These are phyloP conservation scores for Marronus borbonicus DNA, from an alignment of 2,888 invertebrate genomes.

Conservation along the genomic window DNA sequence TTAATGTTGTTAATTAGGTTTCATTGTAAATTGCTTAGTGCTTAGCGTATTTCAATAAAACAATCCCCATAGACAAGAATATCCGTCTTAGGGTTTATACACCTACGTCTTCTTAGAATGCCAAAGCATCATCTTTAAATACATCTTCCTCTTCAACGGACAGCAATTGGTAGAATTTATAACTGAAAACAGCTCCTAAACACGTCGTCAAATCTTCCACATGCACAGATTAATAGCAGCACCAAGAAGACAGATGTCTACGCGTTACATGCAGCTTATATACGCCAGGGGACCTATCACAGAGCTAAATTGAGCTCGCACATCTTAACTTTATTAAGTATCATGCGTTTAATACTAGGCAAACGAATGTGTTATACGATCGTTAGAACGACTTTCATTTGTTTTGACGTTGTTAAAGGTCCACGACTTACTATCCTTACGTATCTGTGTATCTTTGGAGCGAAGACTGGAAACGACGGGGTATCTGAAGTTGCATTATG, in stretches of 20 bases:
- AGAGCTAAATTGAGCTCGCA: no score
- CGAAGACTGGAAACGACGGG: neutral
- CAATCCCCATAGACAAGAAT: no score
- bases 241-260: neutral
- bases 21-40: no score
- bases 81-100: no score
- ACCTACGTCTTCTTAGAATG: no score
- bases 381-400: slow-evolving; percentile 15
- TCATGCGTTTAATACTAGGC: neutral
- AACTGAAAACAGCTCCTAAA: slow-evolving; percentile 5
- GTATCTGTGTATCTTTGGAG: no score
- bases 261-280: no score
- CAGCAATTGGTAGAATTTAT: slow-evolving; percentile 9
- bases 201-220: neutral
- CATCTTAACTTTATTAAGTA: neutral
- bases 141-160: no score
- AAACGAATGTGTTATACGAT: neutral
- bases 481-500: neutral
- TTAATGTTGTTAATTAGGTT: no score
- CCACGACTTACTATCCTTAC: neutral
- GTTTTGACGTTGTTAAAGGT: slow-evolving; percentile 18
- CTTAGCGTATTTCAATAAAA: no score
- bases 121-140: no score
- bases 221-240: neutral
- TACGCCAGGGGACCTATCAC: no score